Base-by-base conservation (phyloP, 2,113 vertebrate species). In the Atherinomorus stipes region DNA sequence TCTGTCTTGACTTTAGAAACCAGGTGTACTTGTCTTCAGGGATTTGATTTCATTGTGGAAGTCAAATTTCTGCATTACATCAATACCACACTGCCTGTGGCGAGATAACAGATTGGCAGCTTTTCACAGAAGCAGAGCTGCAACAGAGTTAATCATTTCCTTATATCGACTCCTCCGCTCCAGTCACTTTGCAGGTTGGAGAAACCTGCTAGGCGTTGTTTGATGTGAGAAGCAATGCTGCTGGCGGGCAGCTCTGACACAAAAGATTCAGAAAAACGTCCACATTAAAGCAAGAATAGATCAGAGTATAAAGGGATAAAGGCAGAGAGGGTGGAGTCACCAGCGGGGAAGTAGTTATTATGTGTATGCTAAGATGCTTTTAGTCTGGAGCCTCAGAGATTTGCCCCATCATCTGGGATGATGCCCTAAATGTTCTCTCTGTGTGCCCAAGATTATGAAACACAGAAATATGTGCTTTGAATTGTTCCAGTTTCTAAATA, bases 361-460 rank as follows among this genome's bases (percentile, higher is more conserved):
- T 45, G 64, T 49, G 68, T 73, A 74, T 81, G 89, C 89, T 76
- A 81, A 83, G 78, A 85, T 65, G 56, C 23, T 87, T 85, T 83
- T 31, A 76, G 81, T 72, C n/a, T 58, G 28, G 38, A 83, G 64
- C 68, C 64, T 44, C 60, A 21, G 64, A 75, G 69, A 68, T 76
- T 45, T 64, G 45, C 58, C 60, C 78, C 70, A 61, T 78, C 74
- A 67, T 75, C 67, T 61, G 71, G 26, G 76, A 71, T 81, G 52
- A 87, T 88, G 62, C 90, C 90, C 84, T 78, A 4, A 11, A 59
- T 54, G 58, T 26, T 10, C 52, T 0, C 16, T 59, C 45, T 51
- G 58, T 21, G 11, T 19, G 68, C 28, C 0, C 7, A 8, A 2
- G 2, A 22, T 42, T 11, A 0, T 7, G 15, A 57, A 49, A 69